Base-by-base conservation (phyloP, 2,113 vertebrate genomes). In the Herpailurus yagouaroundi region DNA sequence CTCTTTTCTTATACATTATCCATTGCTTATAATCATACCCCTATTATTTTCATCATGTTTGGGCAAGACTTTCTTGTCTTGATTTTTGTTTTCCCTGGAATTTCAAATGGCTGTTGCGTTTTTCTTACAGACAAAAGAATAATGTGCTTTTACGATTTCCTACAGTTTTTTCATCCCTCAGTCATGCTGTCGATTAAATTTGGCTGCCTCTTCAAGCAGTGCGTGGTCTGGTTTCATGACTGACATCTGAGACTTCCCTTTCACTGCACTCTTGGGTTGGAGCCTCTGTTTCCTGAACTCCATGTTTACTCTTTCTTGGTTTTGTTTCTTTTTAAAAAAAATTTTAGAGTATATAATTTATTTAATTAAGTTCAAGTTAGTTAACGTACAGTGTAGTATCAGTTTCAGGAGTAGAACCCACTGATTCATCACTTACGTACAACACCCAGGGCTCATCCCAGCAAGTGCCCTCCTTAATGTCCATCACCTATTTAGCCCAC, bases 21-120 rank as follows among this genome's bases (percentile, higher is more conserved):
- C 23, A n/a, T 63, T 92, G 68, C 16, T 97, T 92, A 79, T 89
- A 95, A 88, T 45, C 68, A 83, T 73, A 41, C 3, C 29, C 63
- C 18, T 33, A 36, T 80, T 80, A 41, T 91, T 93, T 95, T 52
- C 13, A 41, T 76, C 13, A 21, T 55, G 55, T 86, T 91, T 84
- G 19, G 18, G 71, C 55, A 84, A 80, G 27, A 71, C 41, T 94
- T 80, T 45, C 81, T 77, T 77, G 45, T 92, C 18, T 45, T 38
- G 18, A 87, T 38, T 96, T 60, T 29, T 64, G 31, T 82, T 64
- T 60, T 52, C 31, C n/a, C 64, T 66, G 64, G 74, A 27, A 50
- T 48, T 86, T 82, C 36, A 27, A 25, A 31, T 23, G 18, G 45
- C 23, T 5, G 64, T 89, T 45, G 8, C 7, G 33, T 71, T 89